phyloP scores from a whole-genome alignment of 1,140 invertebrate genomes.

The Leptinotarsa defecta region DNA sequence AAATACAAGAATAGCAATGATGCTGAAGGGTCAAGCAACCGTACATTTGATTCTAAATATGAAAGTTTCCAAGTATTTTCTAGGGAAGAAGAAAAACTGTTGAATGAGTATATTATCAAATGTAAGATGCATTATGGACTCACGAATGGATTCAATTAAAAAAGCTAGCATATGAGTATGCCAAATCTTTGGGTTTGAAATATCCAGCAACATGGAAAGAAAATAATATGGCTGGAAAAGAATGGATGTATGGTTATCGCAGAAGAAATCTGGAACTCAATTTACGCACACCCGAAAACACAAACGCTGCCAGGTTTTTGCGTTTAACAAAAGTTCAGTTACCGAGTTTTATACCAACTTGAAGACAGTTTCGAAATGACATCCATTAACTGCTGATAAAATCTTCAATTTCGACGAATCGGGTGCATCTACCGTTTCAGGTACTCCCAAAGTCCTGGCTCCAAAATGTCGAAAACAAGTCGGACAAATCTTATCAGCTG shows the following conservation, averaged over 20 bases:
- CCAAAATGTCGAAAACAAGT: constrained; percentile 50
- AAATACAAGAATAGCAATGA: constrained; percentile 25
- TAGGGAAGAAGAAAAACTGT: constrained; percentile 20
- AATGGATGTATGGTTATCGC: constrained; percentile 45
- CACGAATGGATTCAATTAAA: constrained; percentile 19
- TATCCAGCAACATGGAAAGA: constrained; percentile 31
- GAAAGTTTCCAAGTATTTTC: constrained; percentile 27
- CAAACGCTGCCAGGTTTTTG: constrained; percentile 17
- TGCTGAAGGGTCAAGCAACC: constrained; percentile 15
- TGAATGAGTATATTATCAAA: constrained; percentile 32
- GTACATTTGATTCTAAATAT: constrained; percentile 22
- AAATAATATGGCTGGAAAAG: constrained; percentile 28
- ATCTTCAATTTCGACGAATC: constrained; percentile 27
- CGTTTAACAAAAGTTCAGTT: constrained; percentile 27
- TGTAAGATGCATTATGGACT: constrained; percentile 37
- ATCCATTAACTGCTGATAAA: constrained; percentile 26
- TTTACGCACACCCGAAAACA: constrained; percentile 22
- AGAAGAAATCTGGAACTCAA: constrained; percentile 44
- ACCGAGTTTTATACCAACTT: constrained; percentile 15
- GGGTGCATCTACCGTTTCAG: constrained; percentile 45
- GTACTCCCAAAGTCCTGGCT: constrained; percentile 50
- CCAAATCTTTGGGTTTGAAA: constrained; percentile 22
- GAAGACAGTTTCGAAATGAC: constrained; percentile 14
- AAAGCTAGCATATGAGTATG: constrained; percentile 33
- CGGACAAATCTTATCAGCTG: neutral